Base-by-base conservation (phyloP, 1,140 invertebrate genomes). In the Tyrophagus putrescentiae region DNA sequence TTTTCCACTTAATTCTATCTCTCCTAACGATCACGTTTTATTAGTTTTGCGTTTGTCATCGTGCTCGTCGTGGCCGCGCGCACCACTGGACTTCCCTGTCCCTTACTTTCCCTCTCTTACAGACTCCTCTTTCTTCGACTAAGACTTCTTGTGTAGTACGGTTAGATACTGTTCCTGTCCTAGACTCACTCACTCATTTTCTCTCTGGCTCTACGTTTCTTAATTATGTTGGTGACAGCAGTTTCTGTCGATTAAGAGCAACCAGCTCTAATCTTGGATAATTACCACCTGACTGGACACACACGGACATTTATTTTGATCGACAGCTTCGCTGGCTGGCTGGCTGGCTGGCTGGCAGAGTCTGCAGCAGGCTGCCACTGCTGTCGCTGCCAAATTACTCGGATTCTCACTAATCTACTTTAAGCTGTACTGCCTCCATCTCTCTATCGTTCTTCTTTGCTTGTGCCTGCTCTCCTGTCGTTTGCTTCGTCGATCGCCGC, bases 211-310 rank as follows among this genome's bases (percentile, higher is more conserved):
- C 4, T 54, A 13, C 25, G 9, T 54, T 32, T 13, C 13, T 27
- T 13, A 54, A 54, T 54, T 31, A 54, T 54, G 13, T 27, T 2
- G 13, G 27, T 54, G 52, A 54, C 13, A 54, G 3, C 13, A 54
- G 25, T 27, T 53, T 53, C 50, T 53, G 5, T 54, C 52, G 52
- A 54, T 54, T 54, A 54, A 25, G 13, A 9, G n/a, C 3, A 16
- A 31, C 13, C 4, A 31, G 52, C 39, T 25, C 25, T 31, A 32
- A 32, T 48, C 45, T 48, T 48, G 52, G 52, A 54, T 54, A 54
- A 54, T 54, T 54, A 27, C 52, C 52, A 54, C 52, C 52, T 54
- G 52, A 54, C 13, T 54, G 52, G 52, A 54, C 52, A 54, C 4
- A 54, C 18, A 42, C 41, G 41, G 25, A 42, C 41, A 42, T 42